Base-by-base conservation (phyloP, 2,888 invertebrate species). In the Cinara cedri region DNA sequence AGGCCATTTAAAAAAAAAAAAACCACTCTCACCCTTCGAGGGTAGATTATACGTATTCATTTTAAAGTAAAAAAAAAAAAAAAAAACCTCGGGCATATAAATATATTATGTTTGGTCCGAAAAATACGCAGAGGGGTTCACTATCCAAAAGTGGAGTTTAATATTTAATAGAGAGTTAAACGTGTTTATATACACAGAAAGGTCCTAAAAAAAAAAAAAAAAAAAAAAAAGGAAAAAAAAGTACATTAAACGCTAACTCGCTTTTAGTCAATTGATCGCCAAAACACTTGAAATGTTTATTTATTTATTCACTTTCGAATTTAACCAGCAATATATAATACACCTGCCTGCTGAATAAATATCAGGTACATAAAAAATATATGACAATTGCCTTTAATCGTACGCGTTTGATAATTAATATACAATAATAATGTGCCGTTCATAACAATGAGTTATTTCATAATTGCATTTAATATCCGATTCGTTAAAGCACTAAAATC, bases 41-140 rank as follows among this genome's bases (percentile, higher is more conserved):
- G 76, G 68, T 68, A 68, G 68, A 78, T 78, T 78, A 70, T 78
- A 68, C 68, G 76, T 78, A 78, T 78, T 78, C 76, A 78, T 78
- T 78, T 78, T 78, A 78, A 78, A 78, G 76, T 68, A 68, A 66
- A 76, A 78, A 76, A 74, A 75, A 76, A 74, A 75, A 75, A 57
- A 72, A 60, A 57, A 46, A 60, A 60, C 26, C 68, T 70, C n/a
- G 49, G n/a, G 19, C 55, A 13, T 78, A 68, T 78, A 78, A 78
- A 78, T 78, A 78, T 60, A 78, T 78, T 78, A 78, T 68, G 66
- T 66, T 60, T 70, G 57, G 68, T 66, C 26, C 55, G 51, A 60
- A 68, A 78, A 68, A 78, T 68, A 66, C 60, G 16, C n/a, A 68
- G 68, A 68, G 68, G 72, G 76, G 76, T 78, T 78, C 76, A 78